Evolutionary conservation across 2,888 invertebrate genomes (phyloP).

Genomic region (Chloromyia formosa): DNA sequence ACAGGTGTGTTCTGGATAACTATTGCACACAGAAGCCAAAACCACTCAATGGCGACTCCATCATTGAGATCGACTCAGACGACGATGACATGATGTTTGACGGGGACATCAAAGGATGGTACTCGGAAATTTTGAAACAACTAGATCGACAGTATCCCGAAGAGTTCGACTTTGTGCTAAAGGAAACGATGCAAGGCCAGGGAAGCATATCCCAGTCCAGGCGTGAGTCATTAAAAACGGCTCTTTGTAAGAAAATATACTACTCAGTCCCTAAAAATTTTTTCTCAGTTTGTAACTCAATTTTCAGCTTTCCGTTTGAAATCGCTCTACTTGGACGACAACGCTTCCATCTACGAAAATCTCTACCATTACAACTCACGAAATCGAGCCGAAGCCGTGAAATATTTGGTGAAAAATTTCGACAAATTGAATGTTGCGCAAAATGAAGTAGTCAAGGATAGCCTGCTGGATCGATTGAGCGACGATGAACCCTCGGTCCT

Average conservation of each 20-base stretch:
- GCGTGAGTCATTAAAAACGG: constrained; percentile 62
- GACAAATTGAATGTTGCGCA: constrained; percentile 66
- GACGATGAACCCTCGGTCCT: constrained; percentile 76
- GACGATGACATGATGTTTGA: constrained; percentile 47
- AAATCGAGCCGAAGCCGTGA: constrained; percentile 74
- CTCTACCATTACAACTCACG: constrained; percentile 76
- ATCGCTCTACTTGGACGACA: constrained; percentile 66
- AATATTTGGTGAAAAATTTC: constrained; percentile 70
- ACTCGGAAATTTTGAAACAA: constrained; percentile 67
- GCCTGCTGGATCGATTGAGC: constrained; percentile 71
- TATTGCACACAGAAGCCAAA: constrained; percentile 23
- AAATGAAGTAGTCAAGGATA: constrained; percentile 68
- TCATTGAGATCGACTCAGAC: constrained; percentile 60
- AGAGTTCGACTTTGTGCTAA: constrained; percentile 75
- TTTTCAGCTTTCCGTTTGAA: constrained; percentile 67
- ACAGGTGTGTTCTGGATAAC: constrained; percentile 66
- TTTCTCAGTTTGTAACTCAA: no score
- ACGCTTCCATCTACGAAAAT: constrained; percentile 71
- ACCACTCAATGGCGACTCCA: constrained; percentile 54
- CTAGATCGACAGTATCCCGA: constrained; percentile 77
- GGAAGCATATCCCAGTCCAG: constrained; percentile 59
- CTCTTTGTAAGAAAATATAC: constrained; percentile 55
- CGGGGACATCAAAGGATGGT: constrained; percentile 65
- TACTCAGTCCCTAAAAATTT: background rate
- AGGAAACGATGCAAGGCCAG: constrained; percentile 66